These are phyloP conservation scores for Tangachromis dhanisi DNA, from an alignment of 2,113 vertebrate species.

Conservation along the genomic window DNA sequence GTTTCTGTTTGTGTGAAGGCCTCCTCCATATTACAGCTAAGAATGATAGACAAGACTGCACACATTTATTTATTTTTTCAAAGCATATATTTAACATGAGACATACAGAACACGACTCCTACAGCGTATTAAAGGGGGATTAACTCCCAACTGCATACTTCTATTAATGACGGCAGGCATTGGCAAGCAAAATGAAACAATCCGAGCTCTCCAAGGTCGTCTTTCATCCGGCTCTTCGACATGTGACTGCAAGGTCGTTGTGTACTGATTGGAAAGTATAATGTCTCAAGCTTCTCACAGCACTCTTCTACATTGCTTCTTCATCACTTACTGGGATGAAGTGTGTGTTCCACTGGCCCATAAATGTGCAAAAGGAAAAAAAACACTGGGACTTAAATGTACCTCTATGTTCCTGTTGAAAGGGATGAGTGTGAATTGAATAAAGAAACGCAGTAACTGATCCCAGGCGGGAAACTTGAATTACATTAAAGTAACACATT, in stretches of 20 bases:
- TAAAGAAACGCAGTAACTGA: background rate
- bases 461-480: background rate
- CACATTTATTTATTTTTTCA: background rate
- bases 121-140: background rate
- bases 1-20: background rate
- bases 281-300: background rate
- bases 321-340: background rate
- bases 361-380: background rate
- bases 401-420: background rate
- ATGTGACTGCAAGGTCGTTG: background rate
- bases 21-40: background rate
- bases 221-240: background rate
- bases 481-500: background rate
- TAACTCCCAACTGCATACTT: background rate
- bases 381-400: background rate
- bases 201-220: background rate
- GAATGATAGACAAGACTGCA: background rate
- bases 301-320: background rate
- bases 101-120: background rate
- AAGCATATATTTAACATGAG: background rate
- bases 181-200: background rate
- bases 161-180: background rate
- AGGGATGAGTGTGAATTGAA: background rate
- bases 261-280: background rate
- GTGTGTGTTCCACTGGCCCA: background rate